Percentiles rank a stretch among this genome's conserved stretches.
These are phyloP conservation scores for Florisuga fusca DNA, from an alignment of 2,797 vertebrate genomes.

Conservation along the genomic window DNA sequence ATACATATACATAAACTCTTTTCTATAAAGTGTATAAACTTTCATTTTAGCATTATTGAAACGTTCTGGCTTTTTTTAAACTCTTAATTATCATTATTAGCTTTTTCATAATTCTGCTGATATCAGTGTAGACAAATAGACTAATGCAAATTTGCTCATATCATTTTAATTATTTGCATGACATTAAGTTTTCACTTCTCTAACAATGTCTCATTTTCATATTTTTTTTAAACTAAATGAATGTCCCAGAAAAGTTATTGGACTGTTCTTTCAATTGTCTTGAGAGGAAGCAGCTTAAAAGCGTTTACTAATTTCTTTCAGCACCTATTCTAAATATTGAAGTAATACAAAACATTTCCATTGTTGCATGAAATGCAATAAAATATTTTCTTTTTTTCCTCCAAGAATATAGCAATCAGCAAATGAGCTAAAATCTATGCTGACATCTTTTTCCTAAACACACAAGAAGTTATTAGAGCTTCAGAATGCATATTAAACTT, in stretches of 20 bases:
- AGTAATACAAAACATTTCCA: not conserved
- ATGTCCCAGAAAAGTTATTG: not conserved
- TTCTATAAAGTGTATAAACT: not conserved
- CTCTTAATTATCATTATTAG: not conserved
- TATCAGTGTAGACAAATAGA: not conserved
- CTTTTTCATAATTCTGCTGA: not conserved
- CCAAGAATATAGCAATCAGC: not conserved
- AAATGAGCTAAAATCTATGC: not conserved
- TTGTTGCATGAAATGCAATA: not conserved
- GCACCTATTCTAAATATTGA: not conserved
- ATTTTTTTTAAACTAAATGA: not conserved
- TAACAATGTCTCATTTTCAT: not conserved
- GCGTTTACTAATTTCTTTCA: not conserved
- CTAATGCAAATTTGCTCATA: not conserved
- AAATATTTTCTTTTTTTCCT: too few species aligned
- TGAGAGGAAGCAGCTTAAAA: not conserved
- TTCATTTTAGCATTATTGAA: not conserved
- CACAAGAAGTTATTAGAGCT: not conserved
- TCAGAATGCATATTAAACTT: not conserved
- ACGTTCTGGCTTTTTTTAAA: not conserved
- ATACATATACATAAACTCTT: not conserved
- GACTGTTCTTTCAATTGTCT: not conserved
- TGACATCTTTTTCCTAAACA: not conserved
- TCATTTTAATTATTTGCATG: not conserved
- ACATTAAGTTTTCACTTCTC: not conserved